phyloP scores from a whole-genome alignment of 1,140 invertebrate species.

The fruit fly (Drosophila melanogaster) region DNA sequence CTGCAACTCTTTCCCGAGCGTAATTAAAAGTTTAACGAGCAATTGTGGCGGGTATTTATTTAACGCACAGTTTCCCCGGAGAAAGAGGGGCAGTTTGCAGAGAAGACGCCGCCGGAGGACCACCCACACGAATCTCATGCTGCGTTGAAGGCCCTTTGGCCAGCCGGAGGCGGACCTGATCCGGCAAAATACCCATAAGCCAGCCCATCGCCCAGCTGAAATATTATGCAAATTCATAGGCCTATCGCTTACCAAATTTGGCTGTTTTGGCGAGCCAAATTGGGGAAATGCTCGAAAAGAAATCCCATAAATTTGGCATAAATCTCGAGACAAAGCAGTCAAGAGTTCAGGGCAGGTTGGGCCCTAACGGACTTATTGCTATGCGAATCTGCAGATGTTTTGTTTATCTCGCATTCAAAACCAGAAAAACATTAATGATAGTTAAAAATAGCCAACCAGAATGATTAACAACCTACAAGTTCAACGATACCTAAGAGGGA shows the following conservation, averaged over 20 bases:
- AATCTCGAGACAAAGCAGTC: constrained; percentile 17
- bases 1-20: constrained; percentile 17
- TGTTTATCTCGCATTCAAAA: neutral
- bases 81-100: neutral
- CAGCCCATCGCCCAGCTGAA: neutral
- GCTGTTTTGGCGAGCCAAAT: constrained; percentile 16
- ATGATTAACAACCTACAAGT: neutral
- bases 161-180: constrained; percentile 31
- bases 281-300: constrained; percentile 21
- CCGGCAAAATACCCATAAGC: constrained; percentile 11
- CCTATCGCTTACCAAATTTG: constrained; percentile 3
- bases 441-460: neutral
- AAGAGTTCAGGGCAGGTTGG: neutral
- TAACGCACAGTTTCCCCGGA: neutral
- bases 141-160: constrained; percentile 30
- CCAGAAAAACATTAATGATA: neutral
- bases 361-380: no score
- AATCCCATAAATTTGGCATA: constrained; percentile 29
- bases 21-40: constrained; percentile 53
- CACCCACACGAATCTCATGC: constrained; percentile 17
- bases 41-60: constrained; percentile 30
- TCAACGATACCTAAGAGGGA: neutral
- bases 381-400: neutral
- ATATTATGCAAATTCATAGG: constrained; percentile 41
- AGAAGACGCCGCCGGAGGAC: constrained; percentile 3